Evolutionary conservation across 2,113 vertebrate species (phyloP).

Genomic region (Toxostoma redivivum): DNA sequence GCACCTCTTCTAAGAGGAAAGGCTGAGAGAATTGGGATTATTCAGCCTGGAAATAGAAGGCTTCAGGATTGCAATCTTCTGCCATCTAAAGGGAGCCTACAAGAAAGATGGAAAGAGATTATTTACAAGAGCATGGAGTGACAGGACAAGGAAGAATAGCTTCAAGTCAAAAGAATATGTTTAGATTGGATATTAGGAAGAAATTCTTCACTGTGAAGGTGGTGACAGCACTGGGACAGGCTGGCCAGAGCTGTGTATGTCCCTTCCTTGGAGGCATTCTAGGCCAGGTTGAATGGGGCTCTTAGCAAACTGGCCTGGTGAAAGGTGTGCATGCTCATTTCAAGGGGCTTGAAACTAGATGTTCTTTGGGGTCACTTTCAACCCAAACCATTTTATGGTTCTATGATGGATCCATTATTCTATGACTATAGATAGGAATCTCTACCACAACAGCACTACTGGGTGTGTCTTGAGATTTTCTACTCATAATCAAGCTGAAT

Average conservation of each 20-base stretch:
- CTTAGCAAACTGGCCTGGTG: neutral
- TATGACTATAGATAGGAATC: neutral
- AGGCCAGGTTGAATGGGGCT: neutral
- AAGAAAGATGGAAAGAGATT: neutral
- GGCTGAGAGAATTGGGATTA: neutral
- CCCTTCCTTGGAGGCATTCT: neutral
- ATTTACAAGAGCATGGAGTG: neutral
- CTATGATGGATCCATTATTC: neutral
- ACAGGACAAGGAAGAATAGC: neutral
- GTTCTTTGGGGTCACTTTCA: neutral
- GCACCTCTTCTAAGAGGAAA: neutral
- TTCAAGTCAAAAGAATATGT: accelerated
- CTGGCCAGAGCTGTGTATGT: neutral
- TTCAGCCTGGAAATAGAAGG: neutral
- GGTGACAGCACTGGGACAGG: neutral
- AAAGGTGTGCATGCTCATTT: neutral
- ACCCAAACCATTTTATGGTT: neutral
- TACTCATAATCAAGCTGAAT: neutral
- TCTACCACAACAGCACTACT: neutral
- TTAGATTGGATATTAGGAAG: neutral
- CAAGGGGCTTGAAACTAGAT: neutral
- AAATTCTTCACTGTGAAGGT: neutral
- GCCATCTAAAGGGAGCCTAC: neutral
- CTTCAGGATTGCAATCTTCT: accelerated
- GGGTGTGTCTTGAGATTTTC: neutral